A percentile compares a stretch with the other conserved stretches of the same genome.
phyloP scores from a whole-genome alignment of 2,888 invertebrate genomes.

The Iselma pallidipennis region DNA sequence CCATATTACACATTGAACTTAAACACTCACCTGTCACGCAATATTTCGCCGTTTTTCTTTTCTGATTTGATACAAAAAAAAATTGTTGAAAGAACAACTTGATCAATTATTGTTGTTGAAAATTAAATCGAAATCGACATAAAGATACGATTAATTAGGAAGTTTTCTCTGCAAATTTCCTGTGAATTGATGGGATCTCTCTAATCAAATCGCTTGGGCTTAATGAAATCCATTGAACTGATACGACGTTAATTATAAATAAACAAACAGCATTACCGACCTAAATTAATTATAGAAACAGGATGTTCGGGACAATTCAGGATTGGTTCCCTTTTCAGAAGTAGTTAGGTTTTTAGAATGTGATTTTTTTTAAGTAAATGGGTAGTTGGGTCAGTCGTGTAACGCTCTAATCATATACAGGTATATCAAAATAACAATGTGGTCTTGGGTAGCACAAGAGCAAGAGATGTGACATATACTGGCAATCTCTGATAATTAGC shows the following conservation, averaged over 20 bases:
- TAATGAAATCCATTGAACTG: constrained; percentile 53
- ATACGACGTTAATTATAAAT: constrained; percentile 53
- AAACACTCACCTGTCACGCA: constrained; percentile 9
- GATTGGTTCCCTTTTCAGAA: constrained; percentile 1
- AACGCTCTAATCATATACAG: too few species aligned
- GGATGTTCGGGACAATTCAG: constrained; percentile 8
- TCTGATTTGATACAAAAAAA: not conserved
- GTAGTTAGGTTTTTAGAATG: constrained; percentile 28
- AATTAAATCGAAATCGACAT: not conserved
- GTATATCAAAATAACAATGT: too few species aligned
- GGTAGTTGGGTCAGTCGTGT: too few species aligned
- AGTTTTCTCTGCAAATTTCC: not conserved
- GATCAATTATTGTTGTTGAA: not conserved
- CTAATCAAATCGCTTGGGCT: constrained; percentile 51
- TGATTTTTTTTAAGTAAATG: too few species aligned
- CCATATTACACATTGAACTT: too few species aligned
- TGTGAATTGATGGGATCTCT: constrained; percentile 4
- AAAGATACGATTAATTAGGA: not conserved
- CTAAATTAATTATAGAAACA: constrained; percentile 46
- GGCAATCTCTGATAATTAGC: too few species aligned
- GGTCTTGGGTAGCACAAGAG: too few species aligned
- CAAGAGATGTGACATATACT: too few species aligned
- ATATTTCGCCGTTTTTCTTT: constrained; percentile 9
- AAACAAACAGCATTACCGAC: constrained; percentile 48
- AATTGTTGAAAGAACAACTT: constrained; percentile 1